phyloP scores from a whole-genome alignment of 2,888 invertebrate genomes.

The Neoscelio sp. region DNA sequence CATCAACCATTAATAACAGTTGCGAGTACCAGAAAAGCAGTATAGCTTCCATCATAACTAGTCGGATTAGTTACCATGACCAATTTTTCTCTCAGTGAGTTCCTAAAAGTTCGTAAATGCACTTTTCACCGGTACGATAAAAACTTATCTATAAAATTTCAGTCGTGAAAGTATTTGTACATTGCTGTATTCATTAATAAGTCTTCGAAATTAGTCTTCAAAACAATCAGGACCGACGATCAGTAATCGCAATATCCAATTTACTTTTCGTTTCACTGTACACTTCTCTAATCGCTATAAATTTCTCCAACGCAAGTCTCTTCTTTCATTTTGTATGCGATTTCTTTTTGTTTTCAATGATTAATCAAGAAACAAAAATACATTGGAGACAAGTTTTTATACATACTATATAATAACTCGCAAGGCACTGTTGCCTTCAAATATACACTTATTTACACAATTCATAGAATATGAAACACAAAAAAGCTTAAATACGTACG shows the following conservation, averaged over 20 bases:
- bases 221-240: conserved; percentile 30
- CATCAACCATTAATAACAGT: no score
- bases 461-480: conserved; percentile 33
- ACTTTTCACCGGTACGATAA: conserved; percentile 4
- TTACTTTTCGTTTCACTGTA: conserved; percentile 34
- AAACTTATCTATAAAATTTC: conserved; percentile 8
- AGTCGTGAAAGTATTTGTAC: conserved; percentile 13
- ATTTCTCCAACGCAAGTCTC: not conserved
- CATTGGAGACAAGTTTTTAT: conserved; percentile 35
- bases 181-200: not conserved
- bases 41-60: not conserved
- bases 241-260: conserved; percentile 37
- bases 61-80: no score
- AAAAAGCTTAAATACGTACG: conserved; percentile 38
- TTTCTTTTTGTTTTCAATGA: not conserved
- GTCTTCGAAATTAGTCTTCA: no score
- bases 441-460: conserved; percentile 59
- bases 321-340: not conserved
- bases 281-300: conserved; percentile 40
- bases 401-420: conserved; percentile 49
- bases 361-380: conserved; percentile 1
- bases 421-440: conserved; percentile 60
- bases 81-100: no score
- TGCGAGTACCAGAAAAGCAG: no score
- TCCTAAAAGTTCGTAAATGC: conserved; percentile 5